These are phyloP conservation scores for Siniperca knerii DNA, from an alignment of 2,113 vertebrate genomes.

Conservation along the genomic window DNA sequence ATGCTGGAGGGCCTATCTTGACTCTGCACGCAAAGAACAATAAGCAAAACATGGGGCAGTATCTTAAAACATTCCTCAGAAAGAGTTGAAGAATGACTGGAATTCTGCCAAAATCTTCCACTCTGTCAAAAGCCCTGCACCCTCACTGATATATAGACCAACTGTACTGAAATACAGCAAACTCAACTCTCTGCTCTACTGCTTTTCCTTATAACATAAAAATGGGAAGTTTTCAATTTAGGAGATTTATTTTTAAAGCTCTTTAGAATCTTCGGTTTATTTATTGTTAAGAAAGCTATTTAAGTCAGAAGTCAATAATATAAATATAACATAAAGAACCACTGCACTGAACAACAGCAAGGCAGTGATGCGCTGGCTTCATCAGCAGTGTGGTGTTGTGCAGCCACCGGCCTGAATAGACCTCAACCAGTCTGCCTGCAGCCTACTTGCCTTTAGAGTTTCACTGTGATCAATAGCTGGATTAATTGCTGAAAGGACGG, in stretches of 20 bases:
- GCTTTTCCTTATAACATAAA: neutral
- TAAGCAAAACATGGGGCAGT: slow-evolving; percentile 51
- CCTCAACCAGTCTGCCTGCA: slow-evolving; percentile 64
- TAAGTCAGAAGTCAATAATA: neutral
- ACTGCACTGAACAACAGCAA: neutral
- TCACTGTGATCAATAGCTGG: slow-evolving; percentile 85
- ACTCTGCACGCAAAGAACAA: slow-evolving; percentile 58
- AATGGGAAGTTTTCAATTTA: neutral
- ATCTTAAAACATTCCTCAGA: slow-evolving; percentile 58
- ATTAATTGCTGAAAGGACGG: slow-evolving; percentile 83
- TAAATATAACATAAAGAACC: neutral
- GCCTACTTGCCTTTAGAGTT: slow-evolving; percentile 73
- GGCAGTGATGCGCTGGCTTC: slow-evolving; percentile 18
- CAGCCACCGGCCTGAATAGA: slow-evolving; percentile 56
- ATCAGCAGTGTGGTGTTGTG: slow-evolving; percentile 19
- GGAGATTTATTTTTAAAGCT: neutral
- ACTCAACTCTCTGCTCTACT: neutral
- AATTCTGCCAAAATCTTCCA: slow-evolving; percentile 49
- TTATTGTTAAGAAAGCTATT: neutral
- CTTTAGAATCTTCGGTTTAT: neutral
- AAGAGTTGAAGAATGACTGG: slow-evolving; percentile 59
- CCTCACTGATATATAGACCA: slow-evolving; percentile 25
- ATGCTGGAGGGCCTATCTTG: slow-evolving; percentile 37
- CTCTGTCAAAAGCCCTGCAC: slow-evolving; percentile 15
- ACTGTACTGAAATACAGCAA: neutral